A percentile compares a stretch with the other conserved stretches of the same genome.
Conservation (phyloP, 1,140 invertebrate species). For the Heliconius nattereri region DNA sequence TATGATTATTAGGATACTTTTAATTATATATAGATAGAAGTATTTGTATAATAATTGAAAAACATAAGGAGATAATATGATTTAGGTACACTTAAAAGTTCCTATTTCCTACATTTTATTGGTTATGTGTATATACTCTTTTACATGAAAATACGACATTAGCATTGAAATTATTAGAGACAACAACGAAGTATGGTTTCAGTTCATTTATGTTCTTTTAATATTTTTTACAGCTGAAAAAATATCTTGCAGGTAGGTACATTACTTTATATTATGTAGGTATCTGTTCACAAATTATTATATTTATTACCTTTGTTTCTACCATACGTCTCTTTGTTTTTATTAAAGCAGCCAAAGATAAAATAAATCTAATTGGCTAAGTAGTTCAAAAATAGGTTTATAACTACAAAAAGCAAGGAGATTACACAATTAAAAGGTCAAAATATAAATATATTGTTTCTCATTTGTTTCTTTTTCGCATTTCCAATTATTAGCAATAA, state of each 20-base stretch:
- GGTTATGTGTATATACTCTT: neutral
- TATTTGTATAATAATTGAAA: neutral
- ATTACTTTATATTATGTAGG: neutral
- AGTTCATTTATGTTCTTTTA: neutral
- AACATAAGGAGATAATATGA: neutral
- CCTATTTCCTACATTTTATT: neutral
- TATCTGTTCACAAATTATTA: neutral
- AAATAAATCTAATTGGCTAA: neutral
- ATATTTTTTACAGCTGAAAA: neutral
- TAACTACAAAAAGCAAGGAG: neutral
- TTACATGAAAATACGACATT: neutral
- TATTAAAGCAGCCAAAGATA: neutral
- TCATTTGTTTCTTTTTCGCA: neutral
- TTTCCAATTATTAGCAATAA: no score
- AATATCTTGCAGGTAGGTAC: neutral
- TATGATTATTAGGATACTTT: conserved; percentile 16
- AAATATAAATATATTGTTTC: neutral
- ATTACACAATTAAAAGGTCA: neutral
- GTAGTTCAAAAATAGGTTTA: neutral
- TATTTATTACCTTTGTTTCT: neutral
- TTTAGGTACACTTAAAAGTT: neutral
- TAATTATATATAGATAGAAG: neutral
- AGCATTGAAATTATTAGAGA: neutral
- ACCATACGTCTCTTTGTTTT: neutral
- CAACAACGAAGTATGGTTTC: neutral